Evolutionary conservation across 1,140 invertebrate species (phyloP), one percentile per base, ranked within the genome.

Genomic region (Drosophila ohnishii): DNA sequence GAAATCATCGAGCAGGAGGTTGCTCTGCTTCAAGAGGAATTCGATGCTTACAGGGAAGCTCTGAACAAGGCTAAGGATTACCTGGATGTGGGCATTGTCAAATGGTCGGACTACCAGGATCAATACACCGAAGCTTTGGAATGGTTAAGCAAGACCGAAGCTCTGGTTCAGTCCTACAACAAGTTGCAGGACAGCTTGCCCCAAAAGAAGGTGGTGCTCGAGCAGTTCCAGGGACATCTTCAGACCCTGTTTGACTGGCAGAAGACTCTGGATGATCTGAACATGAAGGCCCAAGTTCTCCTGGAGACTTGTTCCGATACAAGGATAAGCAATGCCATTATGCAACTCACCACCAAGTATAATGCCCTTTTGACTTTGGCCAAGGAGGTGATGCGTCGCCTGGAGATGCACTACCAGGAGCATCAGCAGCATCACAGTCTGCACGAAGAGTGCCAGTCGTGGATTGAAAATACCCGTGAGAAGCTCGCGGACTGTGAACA

Each of bases 51-150:
- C 80, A 94, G 96, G 92, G 95, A 93, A 93, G 94, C 95, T 32
- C 88, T 98, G 4, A 95, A 94, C 65, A 95, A 95, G 78, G 96
- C 96, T 0, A 98, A 98, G 92, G 94, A 94, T 67, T 93, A 97
- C 28, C 93, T 99, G 6, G 97, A 99, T 93, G 93, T 95, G 62
- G 97, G 96, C 70, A 97, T 98, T 86, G 96, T 97, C 0, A 97
- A 98, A 92, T 98, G 97, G 97, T 97, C 96, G 16, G 97, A 99
- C 92, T 98, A 98, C 89, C 97, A 98, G 92, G 97, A 98, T 90
- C 97, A 98, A 81, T 97, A 97, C 86, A 95, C 95, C 81, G 96
- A 97, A 92, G 97, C 97, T 50, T 93, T 95, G 57, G 95, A 97
- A 78, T 98, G 97, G 97, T 92, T 98, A 45, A 95, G 94, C 25